phyloP scores from a whole-genome alignment of 2,888 invertebrate genomes.

The Clepsis dumicolana region DNA sequence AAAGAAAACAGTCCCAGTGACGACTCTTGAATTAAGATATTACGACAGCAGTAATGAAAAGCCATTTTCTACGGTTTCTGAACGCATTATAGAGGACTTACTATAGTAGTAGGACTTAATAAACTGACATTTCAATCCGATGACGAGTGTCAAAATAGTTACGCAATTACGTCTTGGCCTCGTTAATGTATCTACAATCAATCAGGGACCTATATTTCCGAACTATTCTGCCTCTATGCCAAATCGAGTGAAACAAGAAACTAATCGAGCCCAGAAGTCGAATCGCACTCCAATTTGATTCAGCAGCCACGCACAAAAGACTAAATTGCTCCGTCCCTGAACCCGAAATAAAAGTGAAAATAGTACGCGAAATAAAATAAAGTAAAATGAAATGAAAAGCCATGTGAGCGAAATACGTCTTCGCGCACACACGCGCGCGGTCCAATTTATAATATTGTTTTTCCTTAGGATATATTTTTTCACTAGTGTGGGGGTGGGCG shows the following conservation, averaged over 20 bases:
- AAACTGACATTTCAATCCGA: no score
- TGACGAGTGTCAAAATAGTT: no score
- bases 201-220: not conserved
- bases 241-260: constrained; percentile 57
- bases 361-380: constrained; percentile 79
- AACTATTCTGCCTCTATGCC: not conserved
- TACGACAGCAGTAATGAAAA: no score
- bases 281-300: not conserved
- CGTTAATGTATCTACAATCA: no score
- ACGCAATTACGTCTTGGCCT: no score
- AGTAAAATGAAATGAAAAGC: constrained; percentile 80
- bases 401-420: constrained; percentile 71
- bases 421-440: constrained; percentile 66
- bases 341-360: constrained; percentile 59
- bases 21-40: no score
- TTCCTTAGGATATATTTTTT: constrained; percentile 86
- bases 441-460: constrained; percentile 86
- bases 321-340: constrained; percentile 27
- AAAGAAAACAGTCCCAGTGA: no score
- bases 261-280: constrained; percentile 14
- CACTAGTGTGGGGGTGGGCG: constrained; percentile 75
- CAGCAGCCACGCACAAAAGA: constrained; percentile 8
- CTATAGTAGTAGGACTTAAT: no score
- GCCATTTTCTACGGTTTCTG: no score
- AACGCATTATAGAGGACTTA: no score